Base-by-base conservation (phyloP, 2,797 vertebrate species). In the Phylloscopus collybita region DNA sequence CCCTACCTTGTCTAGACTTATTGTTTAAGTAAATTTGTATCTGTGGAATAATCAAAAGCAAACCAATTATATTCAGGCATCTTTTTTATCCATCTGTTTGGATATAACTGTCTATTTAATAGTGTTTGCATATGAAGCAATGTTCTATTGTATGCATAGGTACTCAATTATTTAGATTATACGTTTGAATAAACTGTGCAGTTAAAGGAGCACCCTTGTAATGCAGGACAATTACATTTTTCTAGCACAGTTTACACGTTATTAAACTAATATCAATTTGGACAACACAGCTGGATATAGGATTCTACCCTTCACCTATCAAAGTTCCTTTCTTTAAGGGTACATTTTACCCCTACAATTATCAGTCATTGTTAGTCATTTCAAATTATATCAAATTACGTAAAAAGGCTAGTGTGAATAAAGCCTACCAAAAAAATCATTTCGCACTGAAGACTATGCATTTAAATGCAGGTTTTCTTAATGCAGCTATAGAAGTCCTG, bases 101-200 rank as follows among this genome's bases (percentile, higher is more conserved):
- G 97, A 98, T 98, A 98, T 98, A 98, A 97, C 96, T 97, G 71
- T 96, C 97, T 97, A 95, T 97, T 98, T 97, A 98, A 97, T 95
- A 72, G 94, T 98, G 97, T 98, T 98, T 98, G 97, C 98, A 96
- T 97, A 96, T 97, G 98, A 97, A 91, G 94, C 96, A 96, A 97
- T 96, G 95, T 94, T 97, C 96, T 96, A 96, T 97, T 98, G 92
- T 97, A 98, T 98, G 97, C 97, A 95, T 96, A 98, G 93, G 94
- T 98, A 97, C 90, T 98, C 97, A 98, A 98, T 98, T 98, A 98
- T 98, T 98, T 98, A 98, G 97, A 98, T 98, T 98, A 98, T 97
- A 97, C 98, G 88, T 98, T 97, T 97, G 96, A 98, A 98, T 98
- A 98, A 98, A 97, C 95, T 96, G 84, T 97, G 96, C 92, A 91